These are phyloP conservation scores for Bufo bufo DNA, from an alignment of 2,113 vertebrate genomes.

Conservation along the genomic window DNA sequence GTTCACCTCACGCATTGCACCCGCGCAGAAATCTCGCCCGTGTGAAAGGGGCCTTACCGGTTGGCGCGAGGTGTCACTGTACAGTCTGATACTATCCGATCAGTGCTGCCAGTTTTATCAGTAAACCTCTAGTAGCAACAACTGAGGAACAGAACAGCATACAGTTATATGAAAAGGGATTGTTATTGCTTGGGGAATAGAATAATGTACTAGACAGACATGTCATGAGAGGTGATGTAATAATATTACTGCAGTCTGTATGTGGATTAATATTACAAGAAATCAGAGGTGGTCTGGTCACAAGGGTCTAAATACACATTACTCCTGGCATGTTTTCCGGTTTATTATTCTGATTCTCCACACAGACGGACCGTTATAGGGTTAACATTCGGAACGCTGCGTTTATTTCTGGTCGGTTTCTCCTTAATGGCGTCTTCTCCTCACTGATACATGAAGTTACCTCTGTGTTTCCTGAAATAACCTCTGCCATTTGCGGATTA, in stretches of 20 bases:
- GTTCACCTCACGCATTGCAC: too few species aligned
- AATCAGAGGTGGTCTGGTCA: background rate
- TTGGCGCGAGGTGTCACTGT: too few species aligned
- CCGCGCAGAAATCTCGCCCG: too few species aligned
- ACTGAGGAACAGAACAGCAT: too few species aligned
- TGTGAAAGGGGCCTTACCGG: too few species aligned
- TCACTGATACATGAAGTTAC: background rate
- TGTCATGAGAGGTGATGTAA: too few species aligned
- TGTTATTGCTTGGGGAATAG: too few species aligned
- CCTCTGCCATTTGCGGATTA: background rate
- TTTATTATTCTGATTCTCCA: background rate
- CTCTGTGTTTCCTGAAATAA: background rate
- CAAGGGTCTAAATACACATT: background rate
- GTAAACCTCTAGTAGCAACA: too few species aligned
- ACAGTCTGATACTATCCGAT: too few species aligned
- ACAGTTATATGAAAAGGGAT: too few species aligned
- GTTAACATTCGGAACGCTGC: background rate
- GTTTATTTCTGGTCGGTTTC: background rate
- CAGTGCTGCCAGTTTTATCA: too few species aligned
- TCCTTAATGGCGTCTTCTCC: background rate
- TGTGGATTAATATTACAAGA: background rate
- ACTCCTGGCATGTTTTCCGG: background rate
- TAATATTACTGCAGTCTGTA: background rate
- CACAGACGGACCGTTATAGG: background rate
- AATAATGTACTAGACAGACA: too few species aligned